Percentiles rank a stretch among this genome's conserved stretches.
phyloP scores from a whole-genome alignment of 2,797 vertebrate species.

The Rhyacichthys aspro region DNA sequence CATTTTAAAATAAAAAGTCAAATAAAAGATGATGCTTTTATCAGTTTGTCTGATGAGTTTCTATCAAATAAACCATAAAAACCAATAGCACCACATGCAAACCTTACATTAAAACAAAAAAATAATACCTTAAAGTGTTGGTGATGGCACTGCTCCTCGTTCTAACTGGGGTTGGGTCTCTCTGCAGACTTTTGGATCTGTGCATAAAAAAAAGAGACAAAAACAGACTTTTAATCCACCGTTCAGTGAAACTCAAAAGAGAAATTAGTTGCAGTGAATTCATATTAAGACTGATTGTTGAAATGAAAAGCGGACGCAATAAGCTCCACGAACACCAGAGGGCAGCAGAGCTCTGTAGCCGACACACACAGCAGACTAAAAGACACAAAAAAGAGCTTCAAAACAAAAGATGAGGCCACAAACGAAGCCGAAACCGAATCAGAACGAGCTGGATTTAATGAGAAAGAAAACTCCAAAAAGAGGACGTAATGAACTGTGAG shows the following conservation, averaged over 20 bases:
- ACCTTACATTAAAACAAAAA: no score
- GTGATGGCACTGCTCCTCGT: slow-evolving; percentile 20
- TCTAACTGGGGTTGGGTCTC: slow-evolving; percentile 78
- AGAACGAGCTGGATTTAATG: slow-evolving; percentile 42
- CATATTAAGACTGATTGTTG: no score
- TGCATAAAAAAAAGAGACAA: slow-evolving; percentile 2
- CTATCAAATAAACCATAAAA: no score
- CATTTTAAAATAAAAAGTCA: no score
- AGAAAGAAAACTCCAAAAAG: slow-evolving; percentile 35
- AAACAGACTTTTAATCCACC: neutral
- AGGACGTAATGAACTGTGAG: slow-evolving; percentile 47
- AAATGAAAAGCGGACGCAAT: slow-evolving; percentile 5
- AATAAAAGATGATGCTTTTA: no score
- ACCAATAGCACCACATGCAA: no score
- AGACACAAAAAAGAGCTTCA: neutral
- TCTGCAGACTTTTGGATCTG: slow-evolving; percentile 82
- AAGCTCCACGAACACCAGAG: slow-evolving; percentile 12
- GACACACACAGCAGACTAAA: slow-evolving; percentile 33
- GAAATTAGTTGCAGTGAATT: no score
- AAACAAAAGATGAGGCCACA: slow-evolving; percentile 33
- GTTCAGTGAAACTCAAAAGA: neutral
- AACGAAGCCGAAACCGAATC: slow-evolving; percentile 44
- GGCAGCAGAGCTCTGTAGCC: slow-evolving; percentile 33
- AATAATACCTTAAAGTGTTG: slow-evolving; percentile 44
- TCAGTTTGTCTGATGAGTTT: no score